Evolutionary conservation across 2,888 invertebrate species (phyloP).

Genomic region (Mystacides longicornis): DNA sequence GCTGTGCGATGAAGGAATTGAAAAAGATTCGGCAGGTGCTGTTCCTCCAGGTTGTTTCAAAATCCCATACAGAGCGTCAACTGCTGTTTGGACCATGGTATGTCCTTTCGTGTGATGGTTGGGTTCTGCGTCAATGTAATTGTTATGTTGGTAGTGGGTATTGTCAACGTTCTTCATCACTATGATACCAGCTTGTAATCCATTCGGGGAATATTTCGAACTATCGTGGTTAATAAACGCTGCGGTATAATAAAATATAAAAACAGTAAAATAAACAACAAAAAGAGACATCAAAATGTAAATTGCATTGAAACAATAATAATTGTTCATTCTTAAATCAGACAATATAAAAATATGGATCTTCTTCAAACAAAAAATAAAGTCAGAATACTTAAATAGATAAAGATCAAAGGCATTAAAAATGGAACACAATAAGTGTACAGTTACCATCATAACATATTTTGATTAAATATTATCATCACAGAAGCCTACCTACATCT

Average conservation of each 20-base stretch:
- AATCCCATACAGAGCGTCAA: slow-evolving; percentile 40
- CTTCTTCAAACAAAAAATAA: no score
- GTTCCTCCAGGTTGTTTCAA: slow-evolving; percentile 27
- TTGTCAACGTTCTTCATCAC: slow-evolving; percentile 33
- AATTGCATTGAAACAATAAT: no score
- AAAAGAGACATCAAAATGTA: no score
- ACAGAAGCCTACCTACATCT: no score
- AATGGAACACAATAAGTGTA: no score
- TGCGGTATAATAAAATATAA: not conserved
- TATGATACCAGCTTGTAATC: slow-evolving; percentile 44
- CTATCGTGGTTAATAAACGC: not conserved
- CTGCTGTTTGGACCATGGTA: slow-evolving; percentile 39
- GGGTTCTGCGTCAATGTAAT: not conserved
- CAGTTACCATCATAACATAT: no score
- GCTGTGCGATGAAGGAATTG: not conserved
- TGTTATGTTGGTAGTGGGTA: not conserved
- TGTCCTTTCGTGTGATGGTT: slow-evolving; percentile 30
- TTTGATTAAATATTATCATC: no score
- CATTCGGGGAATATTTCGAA: slow-evolving; percentile 33
- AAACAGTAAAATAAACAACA: not conserved
- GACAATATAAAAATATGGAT: no score
- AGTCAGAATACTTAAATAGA: no score
- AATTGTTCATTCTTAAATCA: no score
- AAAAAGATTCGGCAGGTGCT: not conserved
- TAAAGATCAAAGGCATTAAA: no score